Evolutionary conservation across 2,113 vertebrate genomes (phyloP), one percentile per base, ranked within the genome.

Genomic region (Cariama cristata): DNA sequence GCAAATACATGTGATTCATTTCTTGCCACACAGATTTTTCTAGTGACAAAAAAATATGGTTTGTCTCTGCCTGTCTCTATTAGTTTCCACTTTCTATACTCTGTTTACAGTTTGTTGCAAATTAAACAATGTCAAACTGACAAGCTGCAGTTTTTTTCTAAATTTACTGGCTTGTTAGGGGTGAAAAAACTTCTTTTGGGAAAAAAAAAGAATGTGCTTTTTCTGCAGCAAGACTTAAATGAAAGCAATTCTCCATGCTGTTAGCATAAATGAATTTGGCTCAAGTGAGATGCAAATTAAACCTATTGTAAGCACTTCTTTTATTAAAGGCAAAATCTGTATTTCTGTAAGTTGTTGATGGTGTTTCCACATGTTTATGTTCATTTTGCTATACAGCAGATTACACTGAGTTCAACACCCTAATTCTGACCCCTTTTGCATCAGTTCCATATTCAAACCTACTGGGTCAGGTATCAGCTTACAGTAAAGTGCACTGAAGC

Each of bases 121-220:
- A 96, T 96, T 93, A 97, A 96, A 91, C 89, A 95, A 93, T 96
- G 93, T 91, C 86, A 94, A 86, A 69, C 73, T 96, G 97, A 95
- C 96, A 96, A 89, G 94, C 62, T 77, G 62, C 49, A 71, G 9
- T 30, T 90, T 94, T 85, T 91, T 92, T 49, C 86, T 96, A 75
- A 89, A 88, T 93, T 95, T 91, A 79, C 84, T 91, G 91, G 58
- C 91, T 95, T 96, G 77, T 95, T 97, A 95, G 68, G 72, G 94
- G 88, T 88, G 76, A 71, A 89, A 88, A 93, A 95, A 40, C 79
- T 92, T 90, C 50, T 95, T 92, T 82, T 30, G 38, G 44, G 82
- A 3, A 6, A 83, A 94, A 86, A 88, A 88, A 86, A 90, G 35
- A 79, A 66, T 95, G 62, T 79, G 45, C 23, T 91, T 97, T 95